Conservation (phyloP, 2,113 vertebrate species). For the human (Homo sapiens) region GRCh38 chr6:67924501-67925000, state of each 20-base stretch:
- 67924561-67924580: not conserved
- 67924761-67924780: not conserved
- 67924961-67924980: not conserved
- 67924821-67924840: not conserved
- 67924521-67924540: not conserved
- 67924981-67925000: not conserved
- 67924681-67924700: not conserved
- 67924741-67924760: not conserved
- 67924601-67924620: not conserved
- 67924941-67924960: not conserved
- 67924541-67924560: not conserved
- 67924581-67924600: not conserved
- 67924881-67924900: not conserved
- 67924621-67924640: not conserved
- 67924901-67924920: not conserved
- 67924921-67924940: not conserved
- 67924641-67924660: not conserved
- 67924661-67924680: not conserved
- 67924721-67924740: not conserved
- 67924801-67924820: not conserved
- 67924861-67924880: not conserved
- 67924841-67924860: not conserved
- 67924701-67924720: not conserved
- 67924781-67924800: not conserved
- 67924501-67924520: not conserved